phyloP scores from a whole-genome alignment of 2,888 invertebrate species.

The Philereme vetulata region DNA sequence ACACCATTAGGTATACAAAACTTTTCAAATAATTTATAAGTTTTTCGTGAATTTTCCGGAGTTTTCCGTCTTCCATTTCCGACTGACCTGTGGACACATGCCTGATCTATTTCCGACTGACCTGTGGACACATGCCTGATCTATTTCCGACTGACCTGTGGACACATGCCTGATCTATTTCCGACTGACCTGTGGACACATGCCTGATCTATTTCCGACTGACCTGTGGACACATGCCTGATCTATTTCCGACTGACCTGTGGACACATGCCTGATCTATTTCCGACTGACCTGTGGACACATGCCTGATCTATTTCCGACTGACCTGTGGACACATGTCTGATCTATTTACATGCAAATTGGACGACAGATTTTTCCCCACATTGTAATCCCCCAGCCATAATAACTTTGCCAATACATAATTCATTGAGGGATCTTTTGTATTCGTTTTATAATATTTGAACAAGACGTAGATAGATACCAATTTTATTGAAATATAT shows the following conservation, averaged over 20 bases:
- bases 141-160: conserved; percentile 58
- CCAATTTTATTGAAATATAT: too few relatives aligned
- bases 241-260: too few relatives aligned
- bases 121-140: conserved; percentile 61
- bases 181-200: conserved; percentile 55
- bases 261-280: too few relatives aligned
- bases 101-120: conserved; percentile 67
- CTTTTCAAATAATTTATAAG: conserved; percentile 66
- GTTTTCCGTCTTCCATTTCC: conserved; percentile 28
- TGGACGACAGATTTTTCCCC: conserved; percentile 55
- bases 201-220: conserved; percentile 70
- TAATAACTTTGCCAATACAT: conserved; percentile 56
- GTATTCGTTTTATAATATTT: conserved; percentile 40
- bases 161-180: conserved; percentile 70
- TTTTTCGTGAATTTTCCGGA: conserved; percentile 37
- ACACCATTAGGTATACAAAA: conserved; percentile 49
- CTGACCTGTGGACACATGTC: conserved; percentile 58
- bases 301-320: conserved; percentile 37
- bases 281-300: too few relatives aligned
- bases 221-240: conserved; percentile 62
- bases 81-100: conserved; percentile 56
- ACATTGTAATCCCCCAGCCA: conserved; percentile 40
- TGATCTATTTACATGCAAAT: conserved; percentile 73
- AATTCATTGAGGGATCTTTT: conserved; percentile 54
- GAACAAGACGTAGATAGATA: too few relatives aligned